Evolutionary conservation across 2,797 vertebrate species (phyloP).

Genomic region (Acrossocheilus fasciatus): DNA sequence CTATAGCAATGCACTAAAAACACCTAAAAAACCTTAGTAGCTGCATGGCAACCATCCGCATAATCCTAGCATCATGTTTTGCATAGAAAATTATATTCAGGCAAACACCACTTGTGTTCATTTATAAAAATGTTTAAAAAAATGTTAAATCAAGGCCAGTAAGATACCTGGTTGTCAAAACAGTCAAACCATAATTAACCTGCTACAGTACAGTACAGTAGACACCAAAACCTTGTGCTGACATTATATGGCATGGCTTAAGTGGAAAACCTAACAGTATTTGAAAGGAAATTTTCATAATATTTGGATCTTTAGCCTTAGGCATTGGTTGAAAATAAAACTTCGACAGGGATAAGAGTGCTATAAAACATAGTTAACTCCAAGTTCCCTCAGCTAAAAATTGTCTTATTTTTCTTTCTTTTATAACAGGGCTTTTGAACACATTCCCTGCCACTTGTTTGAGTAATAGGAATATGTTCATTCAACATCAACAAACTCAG

Average conservation of each 20-base stretch:
- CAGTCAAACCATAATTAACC: not conserved
- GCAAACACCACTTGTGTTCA: not conserved
- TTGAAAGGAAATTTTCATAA: slow-evolving; percentile 1
- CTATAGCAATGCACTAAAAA: not conserved
- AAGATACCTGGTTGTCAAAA: not conserved
- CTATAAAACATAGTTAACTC: not conserved
- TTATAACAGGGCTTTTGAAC: not conserved
- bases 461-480: not conserved
- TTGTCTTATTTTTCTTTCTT: not conserved
- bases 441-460: not conserved
- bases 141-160: not conserved
- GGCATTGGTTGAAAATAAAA: slow-evolving; percentile 14
- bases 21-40: not conserved
- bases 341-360: not conserved
- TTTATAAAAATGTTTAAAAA: not conserved
- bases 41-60: not conserved
- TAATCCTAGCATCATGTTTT: not conserved
- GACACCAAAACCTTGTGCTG: not conserved
- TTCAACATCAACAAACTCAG: slow-evolving; percentile 6
- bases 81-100: not conserved
- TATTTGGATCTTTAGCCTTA: slow-evolving; percentile 9
- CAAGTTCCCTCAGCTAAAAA: not conserved
- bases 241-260: slow-evolving; percentile 7
- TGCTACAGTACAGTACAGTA: not conserved
- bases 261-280: not conserved